Conservation (phyloP, 2,888 invertebrate genomes). For the Campoplex capitator region DNA sequence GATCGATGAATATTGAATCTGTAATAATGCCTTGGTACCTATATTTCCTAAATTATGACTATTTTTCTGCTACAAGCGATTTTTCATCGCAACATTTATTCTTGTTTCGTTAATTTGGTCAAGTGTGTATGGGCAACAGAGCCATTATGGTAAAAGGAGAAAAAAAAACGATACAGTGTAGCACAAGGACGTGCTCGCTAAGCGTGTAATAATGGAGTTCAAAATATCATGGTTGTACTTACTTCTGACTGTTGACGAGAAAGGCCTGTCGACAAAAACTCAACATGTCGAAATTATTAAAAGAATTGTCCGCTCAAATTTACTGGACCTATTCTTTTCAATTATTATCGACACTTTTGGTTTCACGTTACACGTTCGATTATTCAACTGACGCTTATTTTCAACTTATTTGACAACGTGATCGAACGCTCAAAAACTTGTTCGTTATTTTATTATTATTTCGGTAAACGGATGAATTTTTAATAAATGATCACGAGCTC, state of each 20-base stretch:
- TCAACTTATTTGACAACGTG: not conserved
- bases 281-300: constrained; percentile 76
- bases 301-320: constrained; percentile 33
- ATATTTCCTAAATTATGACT: not conserved
- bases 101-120: not conserved
- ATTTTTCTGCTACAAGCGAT: not conserved
- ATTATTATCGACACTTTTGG: constrained; percentile 8
- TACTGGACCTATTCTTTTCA: constrained; percentile 1
- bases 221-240: constrained; percentile 71
- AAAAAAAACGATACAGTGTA: not conserved
- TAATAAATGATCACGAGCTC: constrained; percentile 14
- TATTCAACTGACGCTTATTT: not conserved
- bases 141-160: not conserved
- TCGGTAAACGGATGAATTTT: constrained; percentile 38
- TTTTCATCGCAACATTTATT: not conserved
- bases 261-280: constrained; percentile 80
- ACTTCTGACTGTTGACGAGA: constrained; percentile 82
- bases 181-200: not conserved
- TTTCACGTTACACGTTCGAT: not conserved
- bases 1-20: not conserved
- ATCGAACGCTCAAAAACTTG: not conserved
- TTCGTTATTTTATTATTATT: not conserved
- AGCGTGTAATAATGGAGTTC: constrained; percentile 11
- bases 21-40: not conserved
- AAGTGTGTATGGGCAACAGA: not conserved